Evolutionary conservation across 2,888 invertebrate species (phyloP), one percentile per base, ranked within the genome.

Genomic region (Cheilosia grossa): DNA sequence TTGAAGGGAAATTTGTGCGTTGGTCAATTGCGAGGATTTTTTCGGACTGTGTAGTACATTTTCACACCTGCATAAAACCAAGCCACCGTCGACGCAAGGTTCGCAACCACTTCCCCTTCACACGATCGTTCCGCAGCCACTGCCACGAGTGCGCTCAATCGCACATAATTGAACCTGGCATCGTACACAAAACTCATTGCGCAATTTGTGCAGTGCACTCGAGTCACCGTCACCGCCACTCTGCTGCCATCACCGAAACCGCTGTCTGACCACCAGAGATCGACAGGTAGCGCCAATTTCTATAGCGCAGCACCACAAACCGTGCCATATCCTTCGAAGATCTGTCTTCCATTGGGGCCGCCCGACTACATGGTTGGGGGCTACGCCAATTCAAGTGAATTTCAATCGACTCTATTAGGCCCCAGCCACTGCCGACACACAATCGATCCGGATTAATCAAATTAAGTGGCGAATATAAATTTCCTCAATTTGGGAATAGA

Each of bases 161-260:
- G 79, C 53, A 83, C 47, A 69, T 74, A 83, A 83, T 83, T 83
- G 83, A 83, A 75, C 64, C 74, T 83, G 83, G 69, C 83, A 80
- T n/a, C 58, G 80, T 79, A 80, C 83, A 80, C 58, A 53, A 47
- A 70, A 69, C 59, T 51, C 83, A 74, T 83, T 83, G 83, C 80
- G 80, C 80, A 83, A 83, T n/a, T n/a, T 80, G 59, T 21, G 80
- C 79, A 82, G 54, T n/a, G 80, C 82, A 82, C 64, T 66, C 53
- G 42, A 7, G 73, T 42, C 63, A 17, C 47, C 47, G 47, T n/a
- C n/a, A n/a, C 42, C 47, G 47, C 42, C 10, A 47, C 37, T 37
- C 37, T 33, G 33, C 33, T 33, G 33, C 33, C 33, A 33, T 33
- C 33, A 2, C 10, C 33, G 10, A 37, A 37, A 13, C 58, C 51